Base-by-base conservation (phyloP, 2,113 vertebrate species). In the Odontophorus gujanensis region DNA sequence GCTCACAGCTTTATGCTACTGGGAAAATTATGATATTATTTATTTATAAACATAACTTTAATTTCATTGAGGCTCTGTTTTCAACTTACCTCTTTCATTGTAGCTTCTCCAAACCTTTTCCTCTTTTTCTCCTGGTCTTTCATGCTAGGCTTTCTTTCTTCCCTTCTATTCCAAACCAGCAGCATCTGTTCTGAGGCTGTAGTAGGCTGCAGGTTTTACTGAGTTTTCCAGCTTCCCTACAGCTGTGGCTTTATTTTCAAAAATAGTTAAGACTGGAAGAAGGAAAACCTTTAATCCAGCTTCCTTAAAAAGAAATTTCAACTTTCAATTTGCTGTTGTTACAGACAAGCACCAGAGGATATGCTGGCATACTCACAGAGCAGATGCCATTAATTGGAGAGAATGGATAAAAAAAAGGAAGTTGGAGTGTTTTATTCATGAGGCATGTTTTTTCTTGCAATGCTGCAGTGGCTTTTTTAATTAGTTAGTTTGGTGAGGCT, bases 301-400 rank as follows among this genome's bases (percentile, higher is more conserved):
- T 82, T 73, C 78, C 75, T 82, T 50, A 91, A 73, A 80, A 0
- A 91, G 59, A 85, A 85, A 63, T 85, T 90, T 92, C 45, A 91
- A 32, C 53, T 78, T 94, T 40, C 22, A 78, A 36, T 85, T 90
- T 92, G 72, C 68, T 85, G 38, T 79, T 92, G 55, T n/a, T 82
- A 55, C 10, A 34, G 75, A 71, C n/a, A 87, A 90, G 45, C 9
- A 38, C 76, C 72, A 74, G 55, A 43, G 57, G 59, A 83, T 74
- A 63, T 20, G 76, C 32, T 78, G 82, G 30, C 57, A 50, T 48
- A 21, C 14, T 87, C 47, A 68, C 34, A 68, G 77, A 93, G 67
- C 50, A 92, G 65, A 89, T 92, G 63, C 48, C 45, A 28, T 80
- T 72, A 84, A n/a, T 61, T 48, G 53, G 67, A 92, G 38, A 74